Evolutionary conservation across 1,140 invertebrate genomes (phyloP), one percentile per base, ranked within the genome.

Genomic region (Drosophila obscura): DNA sequence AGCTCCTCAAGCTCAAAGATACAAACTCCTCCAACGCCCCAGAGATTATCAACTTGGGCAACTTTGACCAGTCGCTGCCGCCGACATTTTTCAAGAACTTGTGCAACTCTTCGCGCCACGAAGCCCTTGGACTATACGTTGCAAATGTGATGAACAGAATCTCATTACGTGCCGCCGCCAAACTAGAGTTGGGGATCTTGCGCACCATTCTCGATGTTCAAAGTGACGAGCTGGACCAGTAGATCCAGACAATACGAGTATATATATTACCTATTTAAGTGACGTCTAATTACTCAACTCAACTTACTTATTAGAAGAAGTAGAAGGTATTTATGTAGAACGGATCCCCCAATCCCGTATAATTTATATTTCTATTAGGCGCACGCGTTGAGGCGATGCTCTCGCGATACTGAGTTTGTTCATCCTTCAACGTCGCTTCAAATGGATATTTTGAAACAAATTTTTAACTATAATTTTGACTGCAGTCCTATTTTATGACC

Each of bases 31-130:
- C 79, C 51, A 80, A 63, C n/a, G 48, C 73, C 0, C 61, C 84
- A 13, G 85, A 85, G 52, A 90, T 90, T 28, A 91, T 91, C 0
- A 91, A 91, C 61, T 73, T 91, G 24, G 90, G 90, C 43, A 91
- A 91, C 63, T 90, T 83, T 44, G 87, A 91, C 46, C 90, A 89
- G 8, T 80, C 87, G 46, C 69, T 91, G 72, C 90, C 90, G 31
- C 90, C 90, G 16, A 91, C 90, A 55, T 91, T 91, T 71, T 91
- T 91, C 31, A 91, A 91, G 59, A 91, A 91, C 78, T 72, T 91
- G 9, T 91, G 90, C 73, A 91, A 91, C 65, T 91, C 90, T 16
- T 81, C 80, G 44, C 81, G 88, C 5, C 90, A 91, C 63, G 90
- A 91, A 43, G 81, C 84, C 3, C 81, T 91, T 13, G 90, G 90